Conservation (phyloP, 2,113 vertebrate species). For the Tylochromis polylepis region DNA sequence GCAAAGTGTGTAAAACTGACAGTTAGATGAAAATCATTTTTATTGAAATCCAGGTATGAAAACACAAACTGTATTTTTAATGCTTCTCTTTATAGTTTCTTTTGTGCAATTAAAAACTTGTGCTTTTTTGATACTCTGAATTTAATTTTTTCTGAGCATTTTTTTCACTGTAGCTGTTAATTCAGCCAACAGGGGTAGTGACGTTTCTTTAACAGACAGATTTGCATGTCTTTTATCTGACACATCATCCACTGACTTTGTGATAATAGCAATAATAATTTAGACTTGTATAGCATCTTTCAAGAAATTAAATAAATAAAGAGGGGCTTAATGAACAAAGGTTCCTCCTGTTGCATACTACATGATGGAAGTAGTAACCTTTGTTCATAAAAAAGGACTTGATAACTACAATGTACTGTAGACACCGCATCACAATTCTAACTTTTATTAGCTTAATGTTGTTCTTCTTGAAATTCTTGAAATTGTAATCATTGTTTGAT, state of each 20-base stretch:
- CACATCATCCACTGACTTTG: neutral
- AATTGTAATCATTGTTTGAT: neutral
- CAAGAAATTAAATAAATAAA: neutral
- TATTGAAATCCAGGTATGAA: neutral
- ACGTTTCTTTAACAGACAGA: neutral
- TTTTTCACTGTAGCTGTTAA: neutral
- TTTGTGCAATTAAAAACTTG: neutral
- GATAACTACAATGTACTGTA: neutral
- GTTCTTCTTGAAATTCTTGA: neutral
- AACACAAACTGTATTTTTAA: neutral
- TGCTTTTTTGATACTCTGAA: neutral
- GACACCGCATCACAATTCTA: neutral
- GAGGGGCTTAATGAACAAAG: neutral
- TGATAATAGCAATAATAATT: neutral
- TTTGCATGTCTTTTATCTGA: fast-evolving
- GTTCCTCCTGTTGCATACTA: neutral
- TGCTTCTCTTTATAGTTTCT: neutral
- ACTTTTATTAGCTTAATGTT: neutral
- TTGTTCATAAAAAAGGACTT: neutral
- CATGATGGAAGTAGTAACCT: neutral
- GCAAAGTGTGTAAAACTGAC: neutral
- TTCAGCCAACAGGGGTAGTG: neutral
- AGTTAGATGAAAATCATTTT: neutral
- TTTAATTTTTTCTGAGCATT: neutral
- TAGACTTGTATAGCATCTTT: neutral